Base-by-base conservation (phyloP, 1,140 invertebrate genomes). In the Eupeodes corollae region DNA sequence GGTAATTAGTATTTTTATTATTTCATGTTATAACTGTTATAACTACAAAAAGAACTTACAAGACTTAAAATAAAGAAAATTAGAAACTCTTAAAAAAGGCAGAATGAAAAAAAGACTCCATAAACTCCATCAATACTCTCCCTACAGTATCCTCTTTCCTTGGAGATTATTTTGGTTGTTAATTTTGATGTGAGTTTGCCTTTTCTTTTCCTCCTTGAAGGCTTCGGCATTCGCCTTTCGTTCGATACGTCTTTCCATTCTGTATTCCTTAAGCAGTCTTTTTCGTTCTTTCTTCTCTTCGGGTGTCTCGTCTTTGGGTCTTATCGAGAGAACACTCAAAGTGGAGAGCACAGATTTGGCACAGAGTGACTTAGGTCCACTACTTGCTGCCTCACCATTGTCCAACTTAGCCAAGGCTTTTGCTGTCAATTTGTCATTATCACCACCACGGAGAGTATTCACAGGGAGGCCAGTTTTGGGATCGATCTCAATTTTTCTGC, bases 121-220 rank as follows among this genome's bases (percentile, higher is more conserved):
- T 26, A 5, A 26, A 26, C 21, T 26, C 8, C 21, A 26, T 26
- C 21, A 26, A 3, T 8, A 26, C 21, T 26, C 21, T 26, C 35
- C 52, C 69, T 75, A 82, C 19, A 79, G 58, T 64, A 85, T 80
- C 67, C 68, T 75, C 51, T 79, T 82, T 35, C 80, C 82, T 66
- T 86, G 81, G 51, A 84, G 63, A 66, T 85, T 86, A 57, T 76
- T 75, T 59, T 66, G 79, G 54, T 83, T 82, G 61, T 89, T 89
- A 46, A 87, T 69, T 50, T 78, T 67, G 45, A 87, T 80, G 61
- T 87, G 86, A 57, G 84, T 81, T 65, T 88, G 84, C 31, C 77
- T 68, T 61, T 87, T 88, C 69, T 87, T 84, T 65, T 95, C 89
- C 54, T 88, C 82, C 63, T 89, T 91, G 67, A 96, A 96, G 1